Percentiles rank a stretch among this genome's conserved stretches.
phyloP scores from a whole-genome alignment of 2,113 vertebrate genomes.

The Phoxinus phoxinus region DNA sequence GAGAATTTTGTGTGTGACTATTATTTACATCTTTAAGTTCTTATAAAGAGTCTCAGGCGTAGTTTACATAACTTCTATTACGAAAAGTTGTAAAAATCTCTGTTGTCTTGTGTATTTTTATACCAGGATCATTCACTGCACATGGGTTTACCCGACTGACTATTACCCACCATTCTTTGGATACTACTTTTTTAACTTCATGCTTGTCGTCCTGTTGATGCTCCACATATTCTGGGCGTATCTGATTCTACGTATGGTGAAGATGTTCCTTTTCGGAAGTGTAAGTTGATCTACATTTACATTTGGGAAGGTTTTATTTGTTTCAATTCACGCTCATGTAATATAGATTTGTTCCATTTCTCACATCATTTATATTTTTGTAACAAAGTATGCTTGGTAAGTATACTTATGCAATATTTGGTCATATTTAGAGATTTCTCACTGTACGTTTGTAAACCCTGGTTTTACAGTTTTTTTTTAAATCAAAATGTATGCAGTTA shows the following conservation, averaged over 20 bases:
- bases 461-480: neutral
- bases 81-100: neutral
- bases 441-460: neutral
- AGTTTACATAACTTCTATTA: constrained; percentile 19
- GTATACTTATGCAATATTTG: no score
- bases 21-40: neutral
- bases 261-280: constrained; percentile 81
- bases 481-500: neutral
- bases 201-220: constrained; percentile 83
- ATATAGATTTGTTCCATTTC: no score
- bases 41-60: neutral
- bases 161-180: constrained; percentile 86
- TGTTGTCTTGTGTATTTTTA: constrained; percentile 7
- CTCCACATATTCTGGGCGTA: constrained; percentile 94
- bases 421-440: neutral
- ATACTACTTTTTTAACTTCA: constrained; percentile 89
- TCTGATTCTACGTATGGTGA: constrained; percentile 86
- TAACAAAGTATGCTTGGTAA: no score
- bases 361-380: no score
- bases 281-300: constrained; percentile 74
- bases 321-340: no score
- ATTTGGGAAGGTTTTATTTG: constrained; percentile 2
- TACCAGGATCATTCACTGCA: constrained; percentile 90
- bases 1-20: constrained; percentile 64
- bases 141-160: constrained; percentile 80